A percentile compares a stretch with the other conserved stretches of the same genome.
Evolutionary conservation across 2,797 vertebrate species (phyloP).

Genomic region (Sylvilagus floridanus): DNA sequence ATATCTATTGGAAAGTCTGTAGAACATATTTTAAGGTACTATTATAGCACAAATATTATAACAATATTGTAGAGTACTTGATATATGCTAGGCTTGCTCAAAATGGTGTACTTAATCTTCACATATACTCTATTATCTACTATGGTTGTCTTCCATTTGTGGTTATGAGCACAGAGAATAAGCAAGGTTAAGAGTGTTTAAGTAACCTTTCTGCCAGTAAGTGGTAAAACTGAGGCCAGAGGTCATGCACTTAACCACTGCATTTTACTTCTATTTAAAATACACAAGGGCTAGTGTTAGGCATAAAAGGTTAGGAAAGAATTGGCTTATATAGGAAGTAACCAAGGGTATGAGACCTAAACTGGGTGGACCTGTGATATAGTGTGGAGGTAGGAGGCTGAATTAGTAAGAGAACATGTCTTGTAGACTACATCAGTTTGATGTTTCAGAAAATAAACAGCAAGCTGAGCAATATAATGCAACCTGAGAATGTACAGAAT

Average conservation of each 20-base stretch:
- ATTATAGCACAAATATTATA: background rate
- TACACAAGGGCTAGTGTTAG: background rate
- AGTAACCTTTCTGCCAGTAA: background rate
- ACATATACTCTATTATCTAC: fast-evolving
- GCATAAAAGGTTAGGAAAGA: background rate
- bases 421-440: too few relatives aligned
- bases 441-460: background rate
- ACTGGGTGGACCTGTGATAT: fast-evolving
- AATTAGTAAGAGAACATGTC: background rate
- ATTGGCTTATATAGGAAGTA: background rate
- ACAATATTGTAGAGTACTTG: background rate
- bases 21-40: background rate
- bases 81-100: background rate
- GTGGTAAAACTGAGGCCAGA: background rate
- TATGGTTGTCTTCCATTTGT: background rate
- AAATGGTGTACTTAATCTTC: background rate
- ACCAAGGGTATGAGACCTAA: background rate
- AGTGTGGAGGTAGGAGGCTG: fast-evolving
- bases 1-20: background rate
- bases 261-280: background rate
- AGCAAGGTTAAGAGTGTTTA: constrained; percentile 3
- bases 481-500: background rate
- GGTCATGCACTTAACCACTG: background rate
- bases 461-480: background rate
- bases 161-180: background rate